Evolutionary conservation across 2,797 vertebrate genomes (phyloP).

Genomic region (Dromococcyx pavoninus): DNA sequence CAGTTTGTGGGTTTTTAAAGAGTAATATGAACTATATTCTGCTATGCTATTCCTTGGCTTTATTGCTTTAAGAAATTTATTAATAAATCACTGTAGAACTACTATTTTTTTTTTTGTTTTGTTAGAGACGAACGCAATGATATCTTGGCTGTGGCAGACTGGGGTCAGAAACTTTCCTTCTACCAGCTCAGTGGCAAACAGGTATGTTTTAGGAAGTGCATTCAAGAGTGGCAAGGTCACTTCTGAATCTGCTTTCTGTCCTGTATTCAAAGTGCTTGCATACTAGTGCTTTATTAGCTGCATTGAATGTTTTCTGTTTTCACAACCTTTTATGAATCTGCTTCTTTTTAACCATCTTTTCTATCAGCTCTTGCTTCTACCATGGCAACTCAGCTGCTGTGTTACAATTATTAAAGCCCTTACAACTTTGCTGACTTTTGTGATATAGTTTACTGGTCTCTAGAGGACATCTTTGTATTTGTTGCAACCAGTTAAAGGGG

Average conservation of each 20-base stretch:
- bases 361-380: not conserved
- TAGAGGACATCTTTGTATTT: not conserved
- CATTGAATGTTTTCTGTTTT: not conserved
- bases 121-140: constrained; percentile 95
- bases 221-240: not conserved
- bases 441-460: not conserved
- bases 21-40: not conserved
- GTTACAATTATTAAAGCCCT: not conserved
- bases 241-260: not conserved
- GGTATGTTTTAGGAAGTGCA: constrained; percentile 74
- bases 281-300: not conserved
- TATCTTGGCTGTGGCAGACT: constrained; percentile 95
- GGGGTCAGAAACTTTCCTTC: constrained; percentile 96
- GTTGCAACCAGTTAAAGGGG: not conserved
- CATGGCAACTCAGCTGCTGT: not conserved
- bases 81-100: not conserved
- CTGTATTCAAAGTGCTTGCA: not conserved
- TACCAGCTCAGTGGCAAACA: constrained; percentile 98
- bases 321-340: not conserved
- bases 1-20: not conserved
- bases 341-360: not conserved
- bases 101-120: not conserved
- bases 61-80: not conserved
- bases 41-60: not conserved
- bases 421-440: not conserved